phyloP scores from a whole-genome alignment of 2,888 invertebrate genomes.

The Conops quadrifasciatus region DNA sequence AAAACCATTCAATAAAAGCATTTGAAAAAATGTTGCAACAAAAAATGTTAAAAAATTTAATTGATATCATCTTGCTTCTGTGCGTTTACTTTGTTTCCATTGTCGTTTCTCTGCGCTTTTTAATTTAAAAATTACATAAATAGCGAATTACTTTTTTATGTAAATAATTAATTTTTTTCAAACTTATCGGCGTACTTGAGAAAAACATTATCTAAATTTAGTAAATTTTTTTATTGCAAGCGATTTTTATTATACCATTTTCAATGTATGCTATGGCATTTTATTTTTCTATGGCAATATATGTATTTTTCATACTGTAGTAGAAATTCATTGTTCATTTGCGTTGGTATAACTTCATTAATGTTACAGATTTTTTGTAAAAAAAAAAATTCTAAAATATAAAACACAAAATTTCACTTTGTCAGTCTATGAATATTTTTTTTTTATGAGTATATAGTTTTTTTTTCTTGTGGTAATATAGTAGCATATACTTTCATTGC shows the following conservation, averaged over 20 bases:
- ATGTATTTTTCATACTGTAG: background rate
- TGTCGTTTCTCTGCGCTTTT: no score
- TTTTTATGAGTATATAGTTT: constrained; percentile 11
- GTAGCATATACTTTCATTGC: constrained; percentile 9
- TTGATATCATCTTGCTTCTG: no score
- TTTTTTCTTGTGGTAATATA: background rate
- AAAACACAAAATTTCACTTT: no score
- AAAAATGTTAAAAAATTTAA: no score
- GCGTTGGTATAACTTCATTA: background rate
- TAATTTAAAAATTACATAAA: no score
- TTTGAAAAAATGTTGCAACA: background rate
- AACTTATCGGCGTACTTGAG: background rate
- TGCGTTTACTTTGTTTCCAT: no score
- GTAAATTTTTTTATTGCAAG: background rate
- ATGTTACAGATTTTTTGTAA: no score
- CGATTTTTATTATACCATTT: background rate
- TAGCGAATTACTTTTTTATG: background rate
- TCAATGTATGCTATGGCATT: background rate
- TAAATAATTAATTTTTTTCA: background rate
- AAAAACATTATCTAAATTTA: no score
- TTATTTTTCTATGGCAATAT: constrained; percentile 12
- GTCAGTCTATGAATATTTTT: background rate
- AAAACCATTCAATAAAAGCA: background rate
- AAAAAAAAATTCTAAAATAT: no score
- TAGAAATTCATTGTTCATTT: constrained; percentile 20